Evolutionary conservation across 2,797 vertebrate species (phyloP).

Genomic region (Rachycentron canadum): DNA sequence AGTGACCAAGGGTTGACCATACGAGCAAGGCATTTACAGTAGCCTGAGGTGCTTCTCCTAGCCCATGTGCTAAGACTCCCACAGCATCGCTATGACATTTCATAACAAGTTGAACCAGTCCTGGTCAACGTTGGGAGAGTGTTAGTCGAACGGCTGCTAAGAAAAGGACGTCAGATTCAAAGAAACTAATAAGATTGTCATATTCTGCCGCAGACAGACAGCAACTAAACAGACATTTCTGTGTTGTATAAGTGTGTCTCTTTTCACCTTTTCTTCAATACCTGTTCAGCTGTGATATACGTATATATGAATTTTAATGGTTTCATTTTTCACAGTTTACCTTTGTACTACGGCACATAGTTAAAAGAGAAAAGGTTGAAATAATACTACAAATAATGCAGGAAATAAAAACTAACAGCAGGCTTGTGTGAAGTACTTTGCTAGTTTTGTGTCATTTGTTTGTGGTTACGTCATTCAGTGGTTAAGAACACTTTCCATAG

Average conservation of each 20-base stretch:
- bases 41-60: constrained; percentile 85
- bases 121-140: constrained; percentile 58
- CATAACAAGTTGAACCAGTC: constrained; percentile 33
- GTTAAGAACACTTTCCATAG: constrained; percentile 95
- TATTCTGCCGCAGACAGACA: constrained; percentile 93
- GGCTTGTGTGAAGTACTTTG: constrained; percentile 81
- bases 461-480: constrained; percentile 88
- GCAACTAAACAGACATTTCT: constrained; percentile 90
- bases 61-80: constrained; percentile 69
- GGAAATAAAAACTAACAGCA: constrained; percentile 81
- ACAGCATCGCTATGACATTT: constrained; percentile 49
- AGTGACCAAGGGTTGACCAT: constrained; percentile 92
- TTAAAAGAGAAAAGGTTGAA: constrained; percentile 77
- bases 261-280: constrained; percentile 61
- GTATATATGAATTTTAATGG: constrained; percentile 76
- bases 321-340: constrained; percentile 92
- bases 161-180: constrained; percentile 90
- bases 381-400: constrained; percentile 61
- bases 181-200: constrained; percentile 99
- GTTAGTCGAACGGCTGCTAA: constrained; percentile 72
- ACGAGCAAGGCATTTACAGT: constrained; percentile 99
- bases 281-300: constrained; percentile 86
- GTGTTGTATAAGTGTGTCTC: constrained; percentile 52
- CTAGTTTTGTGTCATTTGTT: constrained; percentile 80
- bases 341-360: constrained; percentile 87